Conservation (phyloP, 2,888 invertebrate species). For the Tetramorium bicarinatum region DNA sequence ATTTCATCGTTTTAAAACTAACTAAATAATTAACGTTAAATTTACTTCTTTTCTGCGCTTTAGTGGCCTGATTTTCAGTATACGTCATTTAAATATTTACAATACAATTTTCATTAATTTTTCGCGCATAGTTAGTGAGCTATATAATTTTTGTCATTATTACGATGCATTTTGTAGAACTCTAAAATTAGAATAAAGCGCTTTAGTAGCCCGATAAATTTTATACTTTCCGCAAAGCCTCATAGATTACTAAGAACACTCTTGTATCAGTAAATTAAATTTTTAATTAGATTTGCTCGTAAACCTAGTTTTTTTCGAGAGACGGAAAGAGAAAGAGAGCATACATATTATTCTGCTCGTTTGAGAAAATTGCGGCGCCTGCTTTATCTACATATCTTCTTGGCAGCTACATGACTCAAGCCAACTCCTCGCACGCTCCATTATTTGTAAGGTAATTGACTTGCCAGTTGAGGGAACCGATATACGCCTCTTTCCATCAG, state of each 20-base stretch:
- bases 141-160: not conserved
- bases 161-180: not conserved
- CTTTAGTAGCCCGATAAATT: slow-evolving; percentile 26
- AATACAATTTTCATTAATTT: not conserved
- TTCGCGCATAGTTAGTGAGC: not conserved
- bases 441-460: slow-evolving; percentile 50
- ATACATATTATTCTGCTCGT: slow-evolving; percentile 1
- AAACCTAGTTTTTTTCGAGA: slow-evolving; percentile 19
- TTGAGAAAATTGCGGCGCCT: slow-evolving; percentile 38
- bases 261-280: slow-evolving; percentile 49
- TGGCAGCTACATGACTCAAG: slow-evolving; percentile 16
- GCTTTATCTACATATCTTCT: slow-evolving; percentile 38
- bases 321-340: not conserved
- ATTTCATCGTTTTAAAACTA: not conserved
- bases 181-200: slow-evolving; percentile 5
- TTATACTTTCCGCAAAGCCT: not conserved
- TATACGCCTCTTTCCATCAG: slow-evolving; percentile 37
- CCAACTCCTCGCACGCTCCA: slow-evolving; percentile 4
- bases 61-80: not conserved
- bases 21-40: not conserved
- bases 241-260: slow-evolving; percentile 25
- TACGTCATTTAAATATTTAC: not conserved
- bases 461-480: slow-evolving; percentile 3
- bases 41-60: not conserved
- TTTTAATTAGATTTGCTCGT: slow-evolving; percentile 48